Base-by-base conservation (phyloP, 1,140 invertebrate genomes). In the Reticulitermes speratus region DNA sequence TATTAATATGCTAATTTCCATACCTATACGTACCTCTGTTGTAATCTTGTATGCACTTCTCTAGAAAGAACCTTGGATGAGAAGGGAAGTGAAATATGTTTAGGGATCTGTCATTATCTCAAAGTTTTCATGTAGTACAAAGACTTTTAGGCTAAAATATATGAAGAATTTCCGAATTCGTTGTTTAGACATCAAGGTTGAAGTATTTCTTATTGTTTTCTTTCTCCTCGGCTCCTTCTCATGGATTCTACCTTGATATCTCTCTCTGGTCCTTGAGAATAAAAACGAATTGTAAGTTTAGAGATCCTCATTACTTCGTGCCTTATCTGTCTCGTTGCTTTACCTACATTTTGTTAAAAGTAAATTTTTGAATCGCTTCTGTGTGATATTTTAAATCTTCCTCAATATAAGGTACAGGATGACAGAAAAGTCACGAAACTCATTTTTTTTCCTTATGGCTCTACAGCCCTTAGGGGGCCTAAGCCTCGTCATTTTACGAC, bases 111-210 rank as follows among this genome's bases (percentile, higher is more conserved):
- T 75, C 65, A 75, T 30, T 25, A 30, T 30, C 25, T 30, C n/a
- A 11, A 19, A 75, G 3, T 75, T 75, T 25, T 25, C 65, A 75
- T 75, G n/a, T 75, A 30, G 25, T 30, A 8, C 25, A 5, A 65
- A 65, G 59, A 12, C 19, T 65, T 65, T 23, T 19, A 21, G 8
- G 59, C 59, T 65, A 65, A 75, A 59, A 16, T 8, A 30, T 30
- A 75, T 75, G n/a, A 75, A 75, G n/a, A 25, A 75, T 75, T 75
- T 14, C 65, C 65, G n/a, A 75, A 75, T 75, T 75, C n/a, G n/a
- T 75, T 75, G 7, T 30, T 75, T 75, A n/a, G n/a, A 11, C n/a
- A 3, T 75, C 65, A 75, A 75, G 65, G 65, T 75, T 75, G n/a
- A 75, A 25, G n/a, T 25, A 16, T 75, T 1, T 30, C 30, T 75